phyloP scores from a whole-genome alignment of 2,888 invertebrate species.

The Acanthosepion esculentum region DNA sequence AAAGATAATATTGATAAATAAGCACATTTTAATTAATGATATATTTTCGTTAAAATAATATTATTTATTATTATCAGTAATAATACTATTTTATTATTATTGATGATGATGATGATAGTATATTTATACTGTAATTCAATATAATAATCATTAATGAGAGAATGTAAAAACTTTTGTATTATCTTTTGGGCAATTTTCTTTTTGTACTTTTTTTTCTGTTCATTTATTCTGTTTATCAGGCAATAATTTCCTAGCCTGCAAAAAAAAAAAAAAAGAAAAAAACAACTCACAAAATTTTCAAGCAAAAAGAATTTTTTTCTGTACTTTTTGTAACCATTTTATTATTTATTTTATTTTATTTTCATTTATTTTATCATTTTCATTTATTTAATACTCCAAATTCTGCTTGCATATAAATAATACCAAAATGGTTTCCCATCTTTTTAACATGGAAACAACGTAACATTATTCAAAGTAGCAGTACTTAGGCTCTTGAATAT shows the following conservation, averaged over 20 bases:
- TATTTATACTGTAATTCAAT: background rate
- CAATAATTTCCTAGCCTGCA: background rate
- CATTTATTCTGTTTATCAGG: background rate
- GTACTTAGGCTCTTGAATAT: too few relatives aligned
- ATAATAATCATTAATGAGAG: background rate
- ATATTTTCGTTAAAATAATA: background rate
- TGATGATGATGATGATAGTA: background rate
- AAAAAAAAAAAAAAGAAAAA: background rate
- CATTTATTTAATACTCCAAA: conserved; percentile 14
- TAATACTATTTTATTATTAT: background rate
- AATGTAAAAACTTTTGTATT: background rate
- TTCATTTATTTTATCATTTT: conserved; percentile 33
- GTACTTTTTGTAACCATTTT: background rate
- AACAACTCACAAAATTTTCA: background rate
- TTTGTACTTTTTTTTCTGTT: background rate
- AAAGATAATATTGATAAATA: background rate
- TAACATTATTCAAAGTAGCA: too few relatives aligned
- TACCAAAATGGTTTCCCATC: too few relatives aligned
- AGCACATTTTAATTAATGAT: background rate
- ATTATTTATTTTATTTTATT: background rate
- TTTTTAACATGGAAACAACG: too few relatives aligned
- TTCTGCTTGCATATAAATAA: background rate
- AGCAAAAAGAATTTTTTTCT: background rate
- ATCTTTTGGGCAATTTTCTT: background rate
- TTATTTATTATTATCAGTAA: background rate